phyloP scores from a whole-genome alignment of 2,113 vertebrate species.

The Engystomops pustulosus region DNA sequence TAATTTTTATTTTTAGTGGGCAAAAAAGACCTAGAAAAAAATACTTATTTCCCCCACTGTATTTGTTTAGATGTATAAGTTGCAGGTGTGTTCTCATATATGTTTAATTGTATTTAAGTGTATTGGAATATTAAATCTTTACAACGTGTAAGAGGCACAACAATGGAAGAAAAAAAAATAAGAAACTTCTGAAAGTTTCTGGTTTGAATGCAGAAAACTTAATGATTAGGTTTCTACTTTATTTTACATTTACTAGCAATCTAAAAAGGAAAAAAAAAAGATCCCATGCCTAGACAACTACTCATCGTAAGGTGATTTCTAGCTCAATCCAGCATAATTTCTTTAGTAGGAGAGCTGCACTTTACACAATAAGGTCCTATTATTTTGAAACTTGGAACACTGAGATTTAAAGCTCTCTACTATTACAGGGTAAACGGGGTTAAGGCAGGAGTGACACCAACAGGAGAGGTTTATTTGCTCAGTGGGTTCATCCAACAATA shows the following conservation, averaged over 20 bases:
- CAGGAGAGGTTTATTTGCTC: not conserved
- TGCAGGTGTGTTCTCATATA: no score
- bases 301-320: constrained; percentile 26
- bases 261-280: not conserved
- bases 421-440: constrained; percentile 35
- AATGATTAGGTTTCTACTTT: not conserved
- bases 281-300: not conserved
- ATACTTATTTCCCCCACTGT: no score
- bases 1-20: no score
- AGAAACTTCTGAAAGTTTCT: no score
- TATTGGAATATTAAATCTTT: no score
- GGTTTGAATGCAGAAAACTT: not conserved
- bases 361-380: constrained; percentile 1
- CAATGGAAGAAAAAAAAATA: no score
- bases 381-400: constrained; percentile 23
- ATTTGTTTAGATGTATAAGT: no score
- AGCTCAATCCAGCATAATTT: constrained; percentile 27
- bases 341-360: not conserved
- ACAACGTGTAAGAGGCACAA: no score
- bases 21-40: no score
- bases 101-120: no score
- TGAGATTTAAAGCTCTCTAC: constrained; percentile 16
- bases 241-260: constrained; percentile 26
- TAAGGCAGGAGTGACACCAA: constrained; percentile 23
- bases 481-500: constrained; percentile 25